phyloP scores from a whole-genome alignment of 2,888 invertebrate species.

The Philereme vetulata region DNA sequence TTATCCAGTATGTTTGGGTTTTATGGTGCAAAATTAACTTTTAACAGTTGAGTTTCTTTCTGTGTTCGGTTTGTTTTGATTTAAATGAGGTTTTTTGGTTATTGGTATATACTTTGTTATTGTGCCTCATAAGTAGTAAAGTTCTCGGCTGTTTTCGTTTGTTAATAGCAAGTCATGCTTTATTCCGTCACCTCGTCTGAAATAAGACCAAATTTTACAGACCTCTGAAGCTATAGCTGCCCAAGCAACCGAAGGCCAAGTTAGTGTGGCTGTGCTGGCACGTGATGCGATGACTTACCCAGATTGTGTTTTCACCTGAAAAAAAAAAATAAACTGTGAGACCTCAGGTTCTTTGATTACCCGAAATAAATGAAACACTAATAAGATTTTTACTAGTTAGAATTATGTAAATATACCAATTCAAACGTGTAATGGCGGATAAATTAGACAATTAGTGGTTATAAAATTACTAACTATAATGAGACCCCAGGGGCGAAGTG shows the following conservation, averaged over 20 bases:
- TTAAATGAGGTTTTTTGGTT: background rate
- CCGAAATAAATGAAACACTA: slow-evolving; percentile 13
- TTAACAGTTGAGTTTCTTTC: too few relatives aligned
- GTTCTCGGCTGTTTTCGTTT: slow-evolving; percentile 20
- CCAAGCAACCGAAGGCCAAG: slow-evolving; percentile 27
- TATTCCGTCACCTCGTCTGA: slow-evolving; percentile 31
- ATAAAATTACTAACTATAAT: slow-evolving; percentile 10
- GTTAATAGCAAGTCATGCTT: slow-evolving; percentile 29
- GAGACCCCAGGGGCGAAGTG: slow-evolving; percentile 15
- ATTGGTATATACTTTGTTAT: slow-evolving; percentile 8
- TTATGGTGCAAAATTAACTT: too few relatives aligned
- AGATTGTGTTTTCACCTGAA: slow-evolving; percentile 47
- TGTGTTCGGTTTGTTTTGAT: too few relatives aligned
- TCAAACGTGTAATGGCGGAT: slow-evolving; percentile 6
- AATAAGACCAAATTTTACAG: slow-evolving; percentile 21
- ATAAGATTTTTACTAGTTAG: background rate
- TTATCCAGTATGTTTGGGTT: too few relatives aligned
- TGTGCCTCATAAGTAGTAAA: slow-evolving; percentile 19
- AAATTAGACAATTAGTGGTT: slow-evolving; percentile 26
- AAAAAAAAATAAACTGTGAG: slow-evolving; percentile 35
- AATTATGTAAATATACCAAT: slow-evolving; percentile 11
- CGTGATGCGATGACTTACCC: slow-evolving; percentile 42
- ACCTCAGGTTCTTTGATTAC: slow-evolving; percentile 14
- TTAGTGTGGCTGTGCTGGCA: slow-evolving; percentile 31
- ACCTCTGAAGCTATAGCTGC: slow-evolving; percentile 31